Conservation (phyloP, 2,888 invertebrate genomes). For the Eubasilissa splendida region DNA sequence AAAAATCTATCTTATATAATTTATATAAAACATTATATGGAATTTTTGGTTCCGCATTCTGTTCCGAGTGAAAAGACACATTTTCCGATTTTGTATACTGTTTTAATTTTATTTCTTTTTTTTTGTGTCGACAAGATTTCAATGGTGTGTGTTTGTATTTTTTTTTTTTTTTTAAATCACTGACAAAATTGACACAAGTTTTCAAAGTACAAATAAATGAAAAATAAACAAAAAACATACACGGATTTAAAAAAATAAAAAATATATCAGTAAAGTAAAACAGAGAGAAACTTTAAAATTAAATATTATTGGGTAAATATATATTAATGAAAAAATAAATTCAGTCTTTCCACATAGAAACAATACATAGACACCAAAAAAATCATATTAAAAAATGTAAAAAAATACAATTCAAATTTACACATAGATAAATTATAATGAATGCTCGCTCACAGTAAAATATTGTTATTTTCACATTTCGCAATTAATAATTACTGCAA, state of each 20-base stretch:
- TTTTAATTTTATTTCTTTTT: conserved; percentile 22
- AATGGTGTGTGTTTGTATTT: conserved; percentile 18
- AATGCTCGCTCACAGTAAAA: background rate
- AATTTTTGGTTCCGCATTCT: conserved; percentile 61
- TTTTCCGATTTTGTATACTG: conserved; percentile 78
- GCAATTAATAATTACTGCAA: background rate
- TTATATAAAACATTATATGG: conserved; percentile 36
- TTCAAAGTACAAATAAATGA: conserved; percentile 57
- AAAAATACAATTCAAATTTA: conserved; percentile 21
- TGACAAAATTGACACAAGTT: conserved; percentile 41
- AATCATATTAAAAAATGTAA: conserved; percentile 52
- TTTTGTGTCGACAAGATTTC: conserved; percentile 31
- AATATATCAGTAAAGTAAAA: conserved; percentile 55
- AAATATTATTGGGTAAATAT: conserved; percentile 57
- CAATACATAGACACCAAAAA: conserved; percentile 69
- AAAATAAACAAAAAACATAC: conserved; percentile 56
- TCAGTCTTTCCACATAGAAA: conserved; percentile 85
- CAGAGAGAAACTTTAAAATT: conserved; percentile 52
- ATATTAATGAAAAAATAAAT: conserved; percentile 60
- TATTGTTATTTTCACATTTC: background rate
- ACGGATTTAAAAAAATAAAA: conserved; percentile 59
- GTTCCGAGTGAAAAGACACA: conserved; percentile 85
- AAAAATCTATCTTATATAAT: conserved; percentile 24
- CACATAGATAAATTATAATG: background rate
- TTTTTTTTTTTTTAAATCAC: conserved; percentile 34